Percentiles rank a stretch among this genome's conserved stretches.
phyloP scores from a whole-genome alignment of 2,797 vertebrate species.

The Sarcophilus harrisii region DNA sequence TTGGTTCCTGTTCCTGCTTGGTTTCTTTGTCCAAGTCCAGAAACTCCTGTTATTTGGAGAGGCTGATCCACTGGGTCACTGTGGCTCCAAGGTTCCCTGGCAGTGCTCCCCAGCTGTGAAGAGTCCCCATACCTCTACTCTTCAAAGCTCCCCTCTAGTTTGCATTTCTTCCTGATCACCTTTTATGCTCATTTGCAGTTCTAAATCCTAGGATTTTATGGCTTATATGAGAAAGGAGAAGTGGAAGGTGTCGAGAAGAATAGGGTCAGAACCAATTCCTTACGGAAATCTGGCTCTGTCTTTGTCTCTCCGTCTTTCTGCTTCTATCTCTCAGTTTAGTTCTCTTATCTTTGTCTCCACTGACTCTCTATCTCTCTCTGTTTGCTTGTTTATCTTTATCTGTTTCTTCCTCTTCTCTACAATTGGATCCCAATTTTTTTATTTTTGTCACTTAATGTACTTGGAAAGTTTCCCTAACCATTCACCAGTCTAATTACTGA shows the following conservation, averaged over 20 bases:
- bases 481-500: slow-evolving; percentile 72
- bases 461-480: slow-evolving; percentile 57
- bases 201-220: background rate
- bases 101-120: background rate
- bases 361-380: background rate
- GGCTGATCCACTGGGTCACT: background rate
- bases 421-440: slow-evolving; percentile 62
- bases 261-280: background rate
- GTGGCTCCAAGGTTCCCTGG: background rate
- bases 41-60: background rate
- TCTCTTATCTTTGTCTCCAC: background rate
- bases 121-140: background rate
- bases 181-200: background rate
- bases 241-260: background rate
- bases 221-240: background rate
- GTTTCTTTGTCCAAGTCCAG: background rate
- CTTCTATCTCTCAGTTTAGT: background rate
- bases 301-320: background rate
- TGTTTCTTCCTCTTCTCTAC: slow-evolving; percentile 27
- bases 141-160: background rate
- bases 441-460: background rate
- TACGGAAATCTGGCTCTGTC: background rate
- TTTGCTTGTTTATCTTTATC: background rate
- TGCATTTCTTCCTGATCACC: background rate
- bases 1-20: background rate